Conservation (phyloP, 2,888 invertebrate species). For the Drosophila kambysellisi region DNA sequence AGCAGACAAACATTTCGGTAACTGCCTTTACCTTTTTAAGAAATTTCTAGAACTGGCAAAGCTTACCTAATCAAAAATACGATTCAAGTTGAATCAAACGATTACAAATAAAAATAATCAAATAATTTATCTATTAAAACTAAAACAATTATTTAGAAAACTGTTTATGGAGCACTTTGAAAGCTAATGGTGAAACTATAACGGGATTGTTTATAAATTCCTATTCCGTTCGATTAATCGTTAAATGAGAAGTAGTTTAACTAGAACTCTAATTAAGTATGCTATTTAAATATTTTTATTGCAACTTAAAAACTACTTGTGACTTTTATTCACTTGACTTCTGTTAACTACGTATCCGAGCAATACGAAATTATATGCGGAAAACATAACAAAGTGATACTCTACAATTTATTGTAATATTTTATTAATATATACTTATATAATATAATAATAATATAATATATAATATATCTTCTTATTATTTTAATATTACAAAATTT, state of each 20-base stretch:
- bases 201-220: neutral
- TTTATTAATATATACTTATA: no score
- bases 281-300: neutral
- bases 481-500: neutral
- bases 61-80: neutral
- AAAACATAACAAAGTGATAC: no score
- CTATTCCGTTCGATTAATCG: neutral
- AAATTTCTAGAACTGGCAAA: neutral
- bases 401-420: neutral
- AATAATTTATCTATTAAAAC: neutral
- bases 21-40: constrained; percentile 5
- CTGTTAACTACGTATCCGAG: neutral
- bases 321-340: neutral
- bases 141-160: neutral
- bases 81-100: no score
- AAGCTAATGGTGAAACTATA: neutral
- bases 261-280: neutral
- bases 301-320: neutral
- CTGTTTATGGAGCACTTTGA: neutral
- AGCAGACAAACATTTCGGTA: constrained; percentile 26
- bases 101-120: neutral
- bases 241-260: neutral
- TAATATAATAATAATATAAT: no score
- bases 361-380: neutral
- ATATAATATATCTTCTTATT: neutral